Evolutionary conservation across 2,888 invertebrate species (phyloP), one percentile per base, ranked within the genome.

Genomic region (Andrena trimmerana): DNA sequence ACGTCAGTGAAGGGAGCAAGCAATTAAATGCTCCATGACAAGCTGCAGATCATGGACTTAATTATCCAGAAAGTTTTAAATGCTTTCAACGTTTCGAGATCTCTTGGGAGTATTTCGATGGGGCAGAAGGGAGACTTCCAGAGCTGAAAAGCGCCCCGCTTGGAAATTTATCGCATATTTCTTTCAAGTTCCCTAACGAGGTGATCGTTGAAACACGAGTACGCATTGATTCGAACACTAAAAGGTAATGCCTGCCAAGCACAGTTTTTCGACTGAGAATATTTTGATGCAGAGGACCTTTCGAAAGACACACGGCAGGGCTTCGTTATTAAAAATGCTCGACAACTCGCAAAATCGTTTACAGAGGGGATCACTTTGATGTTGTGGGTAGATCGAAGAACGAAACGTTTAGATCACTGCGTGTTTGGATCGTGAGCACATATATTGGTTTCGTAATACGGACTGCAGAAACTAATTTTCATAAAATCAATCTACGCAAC

Each of bases 161-260:
- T 10, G 36, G 42, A 42, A 27, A 63, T 63, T 63, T n/a, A 33
- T 63, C 42, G 42, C 10, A 33, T 6, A 16, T 33, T 20, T 13
- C 63, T 42, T 48, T 48, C 60, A 60, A 31, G 59, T 20, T 50
- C 20, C 13, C 50, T 62, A 71, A 50, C 31, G 62, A 62, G 42
- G 20, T 8, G 62, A 57, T 71, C 60, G 50, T 29, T 36, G 31
- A 50, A 60, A 60, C 48, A 33, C 29, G 60, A 62, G 62, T 48
- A 33, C 50, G 31, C 50, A 71, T 71, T 59, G 50, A 60, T 62
- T 62, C 36, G 29, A 71, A 31, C 62, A 24, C 29, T 71, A 62
- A 71, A 71, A 60, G 50, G 13, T 63, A 42, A 36, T 27, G 24
- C 57, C 50, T 33, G 24, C 16, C 31, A 36, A 24, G 27, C n/a